A percentile compares a stretch with the other conserved stretches of the same genome.
phyloP scores from a whole-genome alignment of 2,797 vertebrate genomes.

The Strix occidentalis region DNA sequence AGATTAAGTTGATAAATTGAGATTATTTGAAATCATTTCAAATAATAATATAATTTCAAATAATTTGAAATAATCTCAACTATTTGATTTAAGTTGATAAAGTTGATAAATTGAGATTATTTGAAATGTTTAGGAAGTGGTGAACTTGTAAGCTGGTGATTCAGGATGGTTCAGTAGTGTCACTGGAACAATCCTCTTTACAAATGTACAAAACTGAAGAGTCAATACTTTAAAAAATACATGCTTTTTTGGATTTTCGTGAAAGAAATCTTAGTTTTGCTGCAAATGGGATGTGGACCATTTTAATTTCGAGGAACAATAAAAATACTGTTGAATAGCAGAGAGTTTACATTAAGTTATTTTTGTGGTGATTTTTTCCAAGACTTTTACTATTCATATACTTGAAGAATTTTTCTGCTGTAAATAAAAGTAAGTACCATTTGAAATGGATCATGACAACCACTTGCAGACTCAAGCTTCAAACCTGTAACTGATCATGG shows the following conservation, averaged over 20 bases:
- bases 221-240: neutral
- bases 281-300: neutral
- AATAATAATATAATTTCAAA: no score
- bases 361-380: neutral
- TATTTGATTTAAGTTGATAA: no score
- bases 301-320: neutral
- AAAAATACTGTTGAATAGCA: neutral
- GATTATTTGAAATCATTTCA: neutral
- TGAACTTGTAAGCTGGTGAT: neutral
- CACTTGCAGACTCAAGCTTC: neutral
- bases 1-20: no score
- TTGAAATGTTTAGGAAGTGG: neutral
- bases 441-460: neutral
- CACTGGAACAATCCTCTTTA: neutral
- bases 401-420: neutral
- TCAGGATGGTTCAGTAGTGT: neutral
- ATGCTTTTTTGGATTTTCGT: neutral
- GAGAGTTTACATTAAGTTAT: neutral
- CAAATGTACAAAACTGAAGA: rapidly evolving
- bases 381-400: neutral
- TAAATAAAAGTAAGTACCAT: neutral
- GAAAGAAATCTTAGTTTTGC: neutral
- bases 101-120: neutral
- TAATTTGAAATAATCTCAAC: no score
- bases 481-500: neutral